Conservation (phyloP, 53 echinoderm and acorn worm species). For the Paelopatides confundens region DNA sequence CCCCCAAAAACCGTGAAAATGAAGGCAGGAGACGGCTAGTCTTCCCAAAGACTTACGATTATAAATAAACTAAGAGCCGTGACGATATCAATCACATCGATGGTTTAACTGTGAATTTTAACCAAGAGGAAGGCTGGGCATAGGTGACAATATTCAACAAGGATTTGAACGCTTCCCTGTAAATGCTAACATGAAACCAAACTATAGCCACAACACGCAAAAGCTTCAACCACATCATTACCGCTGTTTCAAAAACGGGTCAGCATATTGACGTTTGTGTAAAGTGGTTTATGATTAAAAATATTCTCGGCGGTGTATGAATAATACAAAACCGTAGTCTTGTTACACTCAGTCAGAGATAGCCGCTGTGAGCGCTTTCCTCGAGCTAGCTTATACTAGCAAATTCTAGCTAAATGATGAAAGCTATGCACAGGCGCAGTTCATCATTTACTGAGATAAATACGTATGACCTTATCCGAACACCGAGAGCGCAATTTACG, state of each 20-base stretch:
- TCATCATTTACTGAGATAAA: not conserved
- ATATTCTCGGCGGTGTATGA: too few species aligned
- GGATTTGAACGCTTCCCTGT: too few species aligned
- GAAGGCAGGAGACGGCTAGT: not conserved
- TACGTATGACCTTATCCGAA: constrained; percentile 33
- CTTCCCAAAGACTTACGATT: not conserved
- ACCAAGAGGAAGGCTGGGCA: too few species aligned
- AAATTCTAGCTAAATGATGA: too few species aligned
- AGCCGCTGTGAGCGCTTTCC: too few species aligned
- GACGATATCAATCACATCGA: not conserved
- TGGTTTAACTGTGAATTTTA: not conserved
- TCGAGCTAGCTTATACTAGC: too few species aligned
- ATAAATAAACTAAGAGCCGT: not conserved
- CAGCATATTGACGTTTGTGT: not conserved
- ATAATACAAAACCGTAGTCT: too few species aligned
- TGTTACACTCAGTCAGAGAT: too few species aligned
- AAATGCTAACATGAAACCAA: not conserved
- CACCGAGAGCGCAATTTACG: constrained; percentile 47
- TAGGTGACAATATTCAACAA: too few species aligned
- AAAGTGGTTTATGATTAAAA: not conserved
- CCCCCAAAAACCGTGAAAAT: not conserved
- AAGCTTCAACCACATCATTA: not conserved
- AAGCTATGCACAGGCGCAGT: not conserved
- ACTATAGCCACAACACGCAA: not conserved
- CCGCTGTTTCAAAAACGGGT: not conserved